Base-by-base conservation (phyloP, 2,113 vertebrate genomes). In the Brienomyrus longianalis region DNA sequence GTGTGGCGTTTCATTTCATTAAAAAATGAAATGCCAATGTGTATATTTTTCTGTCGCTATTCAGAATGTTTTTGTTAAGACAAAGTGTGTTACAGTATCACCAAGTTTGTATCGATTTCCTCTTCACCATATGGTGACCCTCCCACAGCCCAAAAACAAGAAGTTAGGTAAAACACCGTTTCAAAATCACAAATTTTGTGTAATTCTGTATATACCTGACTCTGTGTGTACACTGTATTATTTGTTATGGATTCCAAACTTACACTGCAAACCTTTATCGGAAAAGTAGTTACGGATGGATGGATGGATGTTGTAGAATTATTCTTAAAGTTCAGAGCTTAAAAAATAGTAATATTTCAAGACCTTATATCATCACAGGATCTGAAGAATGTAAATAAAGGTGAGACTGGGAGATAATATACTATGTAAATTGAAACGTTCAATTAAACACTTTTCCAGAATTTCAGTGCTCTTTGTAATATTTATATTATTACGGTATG, bases 301-400 rank as follows among this genome's bases (percentile, higher is more conserved):
- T 17, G 23, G 23, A 62, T 45, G 17, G 5, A 84, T 45, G 45
- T n/a, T 84, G 8, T 7, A n/a, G 21, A 84, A 47, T 23, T 45
- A 83, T 45, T 19, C 43, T 19, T 31, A 31, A 80, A 48, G 45
- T 23, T 84, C 19, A n/a, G 10, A 48, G 83, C 21, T 80, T 62
- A 77, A 77, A 66, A n/a, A 83, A 48, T 21, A 21, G 43, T 83
- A 21, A 19, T 8, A 84, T 89, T 54, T 39, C 15, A 80, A 80
- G 50, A 77, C 7, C 48, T 52, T 35, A 7, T 48, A 74, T 31
- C n/a, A 56, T 11, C 80, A 54, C 35, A 50, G 74, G 50, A 56
- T 83, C 43, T 56, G 31, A 74, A 89, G 47, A 83, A 45, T 27
- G 48, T 56, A 89, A 80, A 83, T 83, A 89, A 89, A 80, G 11